Percentiles rank a stretch among this genome's conserved stretches.
Evolutionary conservation across 2,797 vertebrate species (phyloP).

Genomic region (Ambastaia sidthimunki): DNA sequence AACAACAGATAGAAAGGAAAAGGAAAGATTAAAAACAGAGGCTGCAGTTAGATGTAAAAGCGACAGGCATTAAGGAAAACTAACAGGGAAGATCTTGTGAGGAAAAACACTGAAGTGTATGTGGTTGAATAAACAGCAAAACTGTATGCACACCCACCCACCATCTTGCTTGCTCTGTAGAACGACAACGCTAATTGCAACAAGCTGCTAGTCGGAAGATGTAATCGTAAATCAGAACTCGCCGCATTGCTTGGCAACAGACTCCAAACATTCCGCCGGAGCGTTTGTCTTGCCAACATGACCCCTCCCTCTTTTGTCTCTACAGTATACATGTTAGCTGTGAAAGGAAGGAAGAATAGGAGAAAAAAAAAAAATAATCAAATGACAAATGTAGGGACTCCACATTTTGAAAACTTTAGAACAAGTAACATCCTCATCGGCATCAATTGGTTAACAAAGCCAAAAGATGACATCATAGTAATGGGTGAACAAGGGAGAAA

Average conservation of each 20-base stretch:
- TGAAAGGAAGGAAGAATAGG: constrained; percentile 28
- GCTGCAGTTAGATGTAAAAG: neutral
- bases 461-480: constrained; percentile 40
- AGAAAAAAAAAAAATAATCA: constrained; percentile 22
- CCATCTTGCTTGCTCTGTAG: constrained; percentile 47
- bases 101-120: constrained; percentile 49
- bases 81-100: constrained; percentile 43
- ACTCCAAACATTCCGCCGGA: constrained; percentile 74
- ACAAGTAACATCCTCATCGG: constrained; percentile 21
- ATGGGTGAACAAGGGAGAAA: constrained; percentile 25
- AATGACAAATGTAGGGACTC: constrained; percentile 22
- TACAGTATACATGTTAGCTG: constrained; percentile 35
- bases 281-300: constrained; percentile 72
- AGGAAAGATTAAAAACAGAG: constrained; percentile 45
- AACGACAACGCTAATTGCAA: constrained; percentile 75
- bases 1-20: constrained; percentile 51
- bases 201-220: constrained; percentile 75
- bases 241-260: constrained; percentile 76
- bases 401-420: constrained; percentile 29
- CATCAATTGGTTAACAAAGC: constrained; percentile 19
- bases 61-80: constrained; percentile 43
- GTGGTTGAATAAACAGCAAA: constrained; percentile 63
- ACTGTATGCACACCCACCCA: constrained; percentile 42
- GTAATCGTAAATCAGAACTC: constrained; percentile 76
- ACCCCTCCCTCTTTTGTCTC: constrained; percentile 50